Percentiles rank a stretch among this genome's conserved stretches.
phyloP scores from a whole-genome alignment of 2,888 invertebrate species.

The Isotomurus palustris region DNA sequence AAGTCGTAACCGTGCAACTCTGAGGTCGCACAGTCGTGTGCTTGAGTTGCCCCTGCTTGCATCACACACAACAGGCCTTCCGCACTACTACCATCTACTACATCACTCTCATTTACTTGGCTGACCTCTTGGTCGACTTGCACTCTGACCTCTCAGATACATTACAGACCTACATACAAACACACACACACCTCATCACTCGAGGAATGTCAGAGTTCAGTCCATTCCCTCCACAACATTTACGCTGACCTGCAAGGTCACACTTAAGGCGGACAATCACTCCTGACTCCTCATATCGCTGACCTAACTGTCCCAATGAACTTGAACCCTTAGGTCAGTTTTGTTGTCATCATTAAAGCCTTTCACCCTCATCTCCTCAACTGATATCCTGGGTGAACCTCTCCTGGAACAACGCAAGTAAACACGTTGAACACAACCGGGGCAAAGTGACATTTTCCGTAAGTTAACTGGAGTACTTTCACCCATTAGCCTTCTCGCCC shows the following conservation, averaged over 20 bases:
- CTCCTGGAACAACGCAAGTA: too few relatives aligned
- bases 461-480: too few relatives aligned
- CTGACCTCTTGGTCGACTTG: conserved; percentile 21
- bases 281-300: too few relatives aligned
- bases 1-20: conserved; percentile 45
- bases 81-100: not conserved
- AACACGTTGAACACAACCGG: too few relatives aligned
- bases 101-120: conserved; percentile 3
- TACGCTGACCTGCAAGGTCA: conserved; percentile 13
- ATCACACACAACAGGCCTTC: conserved; percentile 18
- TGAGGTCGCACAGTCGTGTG: conserved; percentile 43
- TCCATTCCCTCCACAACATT: not conserved
- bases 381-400: too few relatives aligned
- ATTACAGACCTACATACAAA: not conserved
- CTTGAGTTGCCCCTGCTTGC: conserved; percentile 42
- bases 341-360: too few relatives aligned
- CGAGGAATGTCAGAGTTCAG: conserved; percentile 18
- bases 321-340: too few relatives aligned
- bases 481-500: too few relatives aligned
- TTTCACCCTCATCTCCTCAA: too few relatives aligned
- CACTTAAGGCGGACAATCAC: not conserved
- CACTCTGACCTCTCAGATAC: conserved; percentile 20
- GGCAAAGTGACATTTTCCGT: too few relatives aligned
- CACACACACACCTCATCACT: not conserved
- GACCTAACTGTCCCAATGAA: too few relatives aligned